Evolutionary conservation across 2,888 invertebrate species (phyloP).

Genomic region (Odiellus spinosus): DNA sequence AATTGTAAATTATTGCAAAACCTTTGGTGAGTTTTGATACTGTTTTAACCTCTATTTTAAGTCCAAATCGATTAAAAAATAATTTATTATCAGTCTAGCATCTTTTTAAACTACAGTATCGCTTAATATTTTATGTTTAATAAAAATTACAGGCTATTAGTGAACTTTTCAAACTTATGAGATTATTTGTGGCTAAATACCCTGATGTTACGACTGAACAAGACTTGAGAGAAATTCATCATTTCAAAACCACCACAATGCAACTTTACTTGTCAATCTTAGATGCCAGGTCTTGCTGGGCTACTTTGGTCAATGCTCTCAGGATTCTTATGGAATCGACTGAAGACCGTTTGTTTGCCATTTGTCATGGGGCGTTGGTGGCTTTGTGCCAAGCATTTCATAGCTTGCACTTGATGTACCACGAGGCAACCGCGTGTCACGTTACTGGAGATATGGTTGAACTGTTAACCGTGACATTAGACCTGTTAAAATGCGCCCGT

Average conservation of each 20-base stretch:
- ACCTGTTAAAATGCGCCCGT: constrained; percentile 35
- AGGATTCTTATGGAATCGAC: constrained; percentile 74
- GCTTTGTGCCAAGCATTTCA: constrained; percentile 68
- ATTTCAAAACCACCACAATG: constrained; percentile 66
- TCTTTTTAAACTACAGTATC: too few relatives aligned
- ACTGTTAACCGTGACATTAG: constrained; percentile 42
- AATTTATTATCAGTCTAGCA: too few relatives aligned
- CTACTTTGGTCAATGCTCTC: constrained; percentile 76
- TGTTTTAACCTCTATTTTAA: too few relatives aligned
- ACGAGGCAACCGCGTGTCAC: constrained; percentile 79
- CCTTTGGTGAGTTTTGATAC: too few relatives aligned
- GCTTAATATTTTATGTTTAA: background rate
- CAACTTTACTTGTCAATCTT: constrained; percentile 74
- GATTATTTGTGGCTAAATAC: constrained; percentile 68
- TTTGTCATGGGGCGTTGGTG: constrained; percentile 75
- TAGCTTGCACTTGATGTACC: constrained; percentile 81
- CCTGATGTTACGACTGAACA: constrained; percentile 52
- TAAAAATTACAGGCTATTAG: constrained; percentile 52
- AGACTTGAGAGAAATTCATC: constrained; percentile 63
- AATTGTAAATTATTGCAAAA: too few relatives aligned
- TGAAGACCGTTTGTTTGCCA: constrained; percentile 71
- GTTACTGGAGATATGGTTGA: constrained; percentile 68
- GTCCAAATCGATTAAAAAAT: too few relatives aligned
- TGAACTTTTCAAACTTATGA: constrained; percentile 76
- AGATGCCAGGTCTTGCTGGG: constrained; percentile 82